Percentiles rank a stretch among this genome's conserved stretches.
phyloP scores from a whole-genome alignment of 2,797 vertebrate genomes.

The Ctenopoma kingsleyae region DNA sequence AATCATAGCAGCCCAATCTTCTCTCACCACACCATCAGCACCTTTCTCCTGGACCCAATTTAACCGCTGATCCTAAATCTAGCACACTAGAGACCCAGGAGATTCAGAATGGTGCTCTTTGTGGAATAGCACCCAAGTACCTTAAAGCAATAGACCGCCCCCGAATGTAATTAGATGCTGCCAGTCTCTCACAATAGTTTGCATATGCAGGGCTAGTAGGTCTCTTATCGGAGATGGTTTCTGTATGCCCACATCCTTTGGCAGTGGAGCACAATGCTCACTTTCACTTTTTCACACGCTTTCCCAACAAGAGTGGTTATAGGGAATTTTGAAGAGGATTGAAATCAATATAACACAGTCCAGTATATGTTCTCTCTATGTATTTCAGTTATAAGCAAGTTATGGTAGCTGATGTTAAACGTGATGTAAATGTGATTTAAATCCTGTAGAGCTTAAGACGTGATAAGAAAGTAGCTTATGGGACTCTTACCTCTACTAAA shows the following conservation, averaged over 20 bases:
- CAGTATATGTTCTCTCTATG: not conserved
- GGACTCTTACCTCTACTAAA: slow-evolving; percentile 38
- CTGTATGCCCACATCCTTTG: slow-evolving; percentile 21
- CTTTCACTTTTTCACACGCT: slow-evolving; percentile 23
- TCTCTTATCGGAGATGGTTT: slow-evolving; percentile 57
- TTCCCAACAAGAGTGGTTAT: slow-evolving; percentile 6
- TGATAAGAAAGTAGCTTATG: slow-evolving; percentile 44
- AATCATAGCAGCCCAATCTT: slow-evolving; percentile 75
- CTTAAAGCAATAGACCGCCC: slow-evolving; percentile 66
- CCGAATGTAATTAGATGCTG: slow-evolving; percentile 76
- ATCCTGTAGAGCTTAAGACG: slow-evolving; percentile 44
- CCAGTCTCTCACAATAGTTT: slow-evolving; percentile 66
- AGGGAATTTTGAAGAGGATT: slow-evolving; percentile 1
- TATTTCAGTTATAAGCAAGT: slow-evolving; percentile 24
- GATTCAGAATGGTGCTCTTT: slow-evolving; percentile 59
- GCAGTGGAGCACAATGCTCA: slow-evolving; percentile 49
- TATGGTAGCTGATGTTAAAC: slow-evolving; percentile 45
- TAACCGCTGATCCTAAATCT: slow-evolving; percentile 73
- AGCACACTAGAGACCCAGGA: slow-evolving; percentile 50
- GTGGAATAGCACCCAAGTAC: slow-evolving; percentile 62
- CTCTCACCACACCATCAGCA: slow-evolving; percentile 71
- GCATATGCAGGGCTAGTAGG: slow-evolving; percentile 59
- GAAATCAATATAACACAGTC: slow-evolving; percentile 9
- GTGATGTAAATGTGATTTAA: slow-evolving; percentile 45
- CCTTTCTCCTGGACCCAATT: slow-evolving; percentile 78